Conservation (phyloP, 2,888 invertebrate genomes). For the Tethea ocularis region DNA sequence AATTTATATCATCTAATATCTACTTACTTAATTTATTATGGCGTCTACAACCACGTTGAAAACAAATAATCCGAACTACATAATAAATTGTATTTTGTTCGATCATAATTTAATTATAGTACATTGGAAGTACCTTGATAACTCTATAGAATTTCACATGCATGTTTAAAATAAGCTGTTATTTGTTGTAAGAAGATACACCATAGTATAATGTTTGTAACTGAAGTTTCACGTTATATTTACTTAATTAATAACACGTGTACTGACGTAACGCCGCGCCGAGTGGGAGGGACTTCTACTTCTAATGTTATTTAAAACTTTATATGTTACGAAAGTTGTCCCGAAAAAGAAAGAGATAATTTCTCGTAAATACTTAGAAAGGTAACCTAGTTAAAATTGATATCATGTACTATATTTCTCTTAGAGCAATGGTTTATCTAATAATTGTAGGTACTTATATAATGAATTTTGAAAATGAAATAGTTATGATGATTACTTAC, state of each 20-base stretch:
- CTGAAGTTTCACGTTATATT: no score
- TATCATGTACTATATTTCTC: slow-evolving; percentile 60
- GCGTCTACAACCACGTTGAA: slow-evolving; percentile 43
- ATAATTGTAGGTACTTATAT: slow-evolving; percentile 35
- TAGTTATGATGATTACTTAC: slow-evolving; percentile 51
- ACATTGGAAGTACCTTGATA: background rate
- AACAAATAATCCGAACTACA: slow-evolving; percentile 34
- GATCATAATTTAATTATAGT: slow-evolving; percentile 20
- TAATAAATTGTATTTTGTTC: slow-evolving; percentile 21
- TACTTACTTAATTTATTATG: slow-evolving; percentile 48
- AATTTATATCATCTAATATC: slow-evolving; percentile 36
- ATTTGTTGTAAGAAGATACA: background rate
- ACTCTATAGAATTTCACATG: background rate
- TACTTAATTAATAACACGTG: no score
- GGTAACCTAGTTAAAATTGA: slow-evolving; percentile 56
- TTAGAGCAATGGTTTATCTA: slow-evolving; percentile 12
- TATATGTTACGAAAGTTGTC: background rate
- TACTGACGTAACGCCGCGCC: background rate
- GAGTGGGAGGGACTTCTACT: background rate
- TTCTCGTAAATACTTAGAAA: slow-evolving; percentile 17
- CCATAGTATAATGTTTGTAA: no score
- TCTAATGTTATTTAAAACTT: background rate
- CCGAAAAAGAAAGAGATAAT: background rate
- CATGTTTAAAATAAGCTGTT: background rate
- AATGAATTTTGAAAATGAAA: slow-evolving; percentile 32